A percentile compares a stretch with the other conserved stretches of the same genome.
Evolutionary conservation across 2,113 vertebrate species (phyloP).

Genomic region (Phyllostomus discolor): DNA sequence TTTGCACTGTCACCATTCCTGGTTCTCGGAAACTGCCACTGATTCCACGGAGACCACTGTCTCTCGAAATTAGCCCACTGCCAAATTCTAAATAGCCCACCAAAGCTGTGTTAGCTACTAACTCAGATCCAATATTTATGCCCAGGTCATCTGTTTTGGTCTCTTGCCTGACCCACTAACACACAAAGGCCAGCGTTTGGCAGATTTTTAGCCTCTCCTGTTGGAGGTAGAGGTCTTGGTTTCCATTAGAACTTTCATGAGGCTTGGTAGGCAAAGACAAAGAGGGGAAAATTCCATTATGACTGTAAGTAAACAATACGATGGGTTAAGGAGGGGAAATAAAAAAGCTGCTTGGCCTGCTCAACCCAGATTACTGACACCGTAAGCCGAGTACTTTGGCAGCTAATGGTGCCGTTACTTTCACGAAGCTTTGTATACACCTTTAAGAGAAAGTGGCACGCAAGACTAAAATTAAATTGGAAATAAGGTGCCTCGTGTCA

Average conservation of each 20-base stretch:
- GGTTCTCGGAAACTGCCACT: background rate
- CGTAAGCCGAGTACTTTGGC: background rate
- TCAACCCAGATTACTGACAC: background rate
- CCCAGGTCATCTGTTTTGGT: background rate
- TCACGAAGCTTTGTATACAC: background rate
- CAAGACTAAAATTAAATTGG: background rate
- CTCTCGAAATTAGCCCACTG: background rate
- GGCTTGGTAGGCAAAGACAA: background rate
- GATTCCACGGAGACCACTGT: background rate
- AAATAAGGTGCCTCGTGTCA: background rate
- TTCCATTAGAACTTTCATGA: background rate
- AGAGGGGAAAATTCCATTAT: background rate
- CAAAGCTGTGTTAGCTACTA: background rate
- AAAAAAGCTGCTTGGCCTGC: background rate
- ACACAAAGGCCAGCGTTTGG: background rate
- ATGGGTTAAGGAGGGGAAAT: background rate
- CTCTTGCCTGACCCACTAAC: background rate
- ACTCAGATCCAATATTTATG: background rate
- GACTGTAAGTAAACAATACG: background rate
- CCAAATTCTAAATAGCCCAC: background rate
- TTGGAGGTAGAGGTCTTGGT: background rate
- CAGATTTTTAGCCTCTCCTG: background rate
- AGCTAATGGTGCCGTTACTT: background rate
- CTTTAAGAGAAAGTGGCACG: background rate
- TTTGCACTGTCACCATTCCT: accelerated